These are phyloP conservation scores for Crotalus horridus DNA, from an alignment of 2,113 vertebrate species.

Conservation along the genomic window DNA sequence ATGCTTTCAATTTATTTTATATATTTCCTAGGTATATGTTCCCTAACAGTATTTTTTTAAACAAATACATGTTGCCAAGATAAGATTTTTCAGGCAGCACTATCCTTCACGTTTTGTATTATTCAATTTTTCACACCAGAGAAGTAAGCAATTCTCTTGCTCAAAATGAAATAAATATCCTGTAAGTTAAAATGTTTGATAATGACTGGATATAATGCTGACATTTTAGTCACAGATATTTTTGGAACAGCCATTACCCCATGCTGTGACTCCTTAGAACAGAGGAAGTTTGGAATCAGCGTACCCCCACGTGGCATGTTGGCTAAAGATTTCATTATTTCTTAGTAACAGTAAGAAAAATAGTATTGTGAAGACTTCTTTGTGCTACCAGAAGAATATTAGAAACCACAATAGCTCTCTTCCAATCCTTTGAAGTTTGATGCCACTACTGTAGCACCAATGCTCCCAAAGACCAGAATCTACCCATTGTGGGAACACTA, in stretches of 20 bases:
- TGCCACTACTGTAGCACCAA: neutral
- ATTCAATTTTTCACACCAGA: neutral
- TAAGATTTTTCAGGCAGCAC: accelerated
- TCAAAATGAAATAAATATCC: neutral
- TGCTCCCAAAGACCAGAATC: neutral
- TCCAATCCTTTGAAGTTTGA: neutral
- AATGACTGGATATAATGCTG: neutral
- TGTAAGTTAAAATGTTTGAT: neutral
- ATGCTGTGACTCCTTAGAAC: neutral
- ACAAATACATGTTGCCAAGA: neutral
- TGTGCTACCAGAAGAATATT: neutral
- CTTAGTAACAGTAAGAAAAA: neutral
- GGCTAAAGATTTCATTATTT: neutral
- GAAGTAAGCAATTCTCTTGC: accelerated
- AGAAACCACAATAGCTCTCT: neutral
- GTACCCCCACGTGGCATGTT: neutral
- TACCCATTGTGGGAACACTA: neutral
- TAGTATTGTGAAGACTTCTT: neutral
- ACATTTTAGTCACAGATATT: slow-evolving; percentile 5
- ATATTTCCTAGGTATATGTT: neutral
- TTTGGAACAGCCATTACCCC: neutral
- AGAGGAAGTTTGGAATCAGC: neutral
- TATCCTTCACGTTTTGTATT: neutral
- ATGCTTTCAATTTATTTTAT: neutral
- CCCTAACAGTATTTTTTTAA: neutral